Base-by-base conservation (phyloP, 2,797 vertebrate species). In the Hydrophis major region DNA sequence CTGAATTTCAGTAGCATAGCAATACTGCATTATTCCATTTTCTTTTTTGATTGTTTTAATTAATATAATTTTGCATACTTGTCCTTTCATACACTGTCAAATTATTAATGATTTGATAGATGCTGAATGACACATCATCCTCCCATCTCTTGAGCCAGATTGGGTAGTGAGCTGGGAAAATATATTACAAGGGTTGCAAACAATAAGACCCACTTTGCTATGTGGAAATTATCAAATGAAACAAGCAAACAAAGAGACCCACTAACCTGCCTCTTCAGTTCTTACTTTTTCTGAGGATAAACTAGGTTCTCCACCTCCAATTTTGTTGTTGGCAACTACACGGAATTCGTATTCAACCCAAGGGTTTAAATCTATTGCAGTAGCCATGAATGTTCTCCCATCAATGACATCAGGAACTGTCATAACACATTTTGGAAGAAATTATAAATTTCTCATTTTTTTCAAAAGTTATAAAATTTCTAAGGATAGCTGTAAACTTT, bases 261-360 rank as follows among this genome's bases (percentile, higher is more conserved):
- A 99, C 98, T 98, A 97, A 99, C 99, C 98, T 96, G 99, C 97
- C 96, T 99, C 99, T 98, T 99, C 98, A 91, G 99, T 99, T 97
- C 98, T 98, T 98, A 99, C 99, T 98, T 98, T 99, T 97, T 98
- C 97, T 60, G 99, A 99, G 92, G 99, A 96, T 3, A 98, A 98
- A 97, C 99, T 99, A 94, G 99, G 99, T 94, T 99, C 99, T 96
- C 99, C 99, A 91, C 99, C 98, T 95, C 99, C 99, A 13, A 99
- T 98, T 87, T 96, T 97, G 95, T 99, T 99, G 96, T 97, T 98
- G 95, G 99, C 99, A 93, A 99, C 98, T 90, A 99, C 98, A 93
- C 99, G 98, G 95, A 99, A 99, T 97, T 99, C 98, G 27, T 99
- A 99, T 97, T 99, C 99, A 97, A 99, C 99, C 99, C 99, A 99